phyloP scores from a whole-genome alignment of 2,113 vertebrate genomes.

The Pica pica region DNA sequence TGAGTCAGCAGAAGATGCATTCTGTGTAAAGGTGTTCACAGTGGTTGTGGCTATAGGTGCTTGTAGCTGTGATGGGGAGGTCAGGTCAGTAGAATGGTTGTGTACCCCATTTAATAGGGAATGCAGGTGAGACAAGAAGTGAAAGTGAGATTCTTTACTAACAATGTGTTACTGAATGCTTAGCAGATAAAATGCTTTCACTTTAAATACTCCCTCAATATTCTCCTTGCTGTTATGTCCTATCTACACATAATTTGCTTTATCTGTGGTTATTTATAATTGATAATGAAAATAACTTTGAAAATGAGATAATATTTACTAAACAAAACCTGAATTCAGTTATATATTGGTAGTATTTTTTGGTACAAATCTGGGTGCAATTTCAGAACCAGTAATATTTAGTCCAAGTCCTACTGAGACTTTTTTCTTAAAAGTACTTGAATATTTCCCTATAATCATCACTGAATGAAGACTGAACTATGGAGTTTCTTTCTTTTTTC shows the following conservation, averaged over 20 bases:
- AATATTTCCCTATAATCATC: background rate
- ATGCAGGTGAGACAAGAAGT: background rate
- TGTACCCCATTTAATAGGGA: background rate
- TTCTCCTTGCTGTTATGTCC: background rate
- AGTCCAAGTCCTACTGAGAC: background rate
- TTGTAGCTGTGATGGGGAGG: background rate
- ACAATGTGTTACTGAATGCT: background rate
- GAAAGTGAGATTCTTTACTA: background rate
- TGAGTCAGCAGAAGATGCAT: accelerated
- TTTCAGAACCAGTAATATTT: background rate
- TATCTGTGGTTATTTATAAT: background rate
- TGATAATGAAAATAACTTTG: background rate
- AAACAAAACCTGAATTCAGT: background rate
- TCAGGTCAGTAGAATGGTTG: background rate
- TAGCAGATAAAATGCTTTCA: background rate
- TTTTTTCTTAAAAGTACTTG: background rate
- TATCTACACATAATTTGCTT: background rate
- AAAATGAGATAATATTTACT: background rate
- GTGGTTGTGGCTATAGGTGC: background rate
- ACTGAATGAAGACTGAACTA: background rate
- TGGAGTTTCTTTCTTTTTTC: background rate
- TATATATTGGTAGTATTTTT: background rate
- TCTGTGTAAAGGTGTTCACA: background rate
- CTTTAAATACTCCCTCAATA: background rate
- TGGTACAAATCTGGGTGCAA: background rate